These are phyloP conservation scores for Meteorus colon DNA, from an alignment of 2,888 invertebrate genomes.

Conservation along the genomic window DNA sequence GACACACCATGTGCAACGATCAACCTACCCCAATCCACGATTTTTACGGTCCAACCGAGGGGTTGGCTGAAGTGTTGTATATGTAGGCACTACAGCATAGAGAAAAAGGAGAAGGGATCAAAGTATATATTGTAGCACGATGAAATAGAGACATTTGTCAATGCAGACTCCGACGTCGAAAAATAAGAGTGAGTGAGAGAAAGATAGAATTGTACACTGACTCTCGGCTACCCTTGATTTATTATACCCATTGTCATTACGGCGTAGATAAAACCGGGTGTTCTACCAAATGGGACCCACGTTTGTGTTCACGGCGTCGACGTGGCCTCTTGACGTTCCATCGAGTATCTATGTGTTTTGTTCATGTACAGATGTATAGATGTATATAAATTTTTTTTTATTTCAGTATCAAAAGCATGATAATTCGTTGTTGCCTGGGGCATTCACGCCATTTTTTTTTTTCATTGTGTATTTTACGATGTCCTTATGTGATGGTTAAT, in stretches of 20 bases:
- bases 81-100: constrained; percentile 1
- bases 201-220: constrained; percentile 38
- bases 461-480: constrained; percentile 14
- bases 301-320: constrained; percentile 41
- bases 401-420: constrained; percentile 52
- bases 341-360: constrained; percentile 41
- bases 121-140: constrained; percentile 48
- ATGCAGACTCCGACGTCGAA: constrained; percentile 58
- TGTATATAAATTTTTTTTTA: constrained; percentile 38
- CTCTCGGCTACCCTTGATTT: constrained; percentile 65
- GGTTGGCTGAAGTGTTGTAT: constrained; percentile 13
- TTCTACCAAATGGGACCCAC: constrained; percentile 61
- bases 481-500: constrained; percentile 1
- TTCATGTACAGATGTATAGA: constrained; percentile 39
- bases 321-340: constrained; percentile 28
- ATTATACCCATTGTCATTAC: constrained; percentile 68
- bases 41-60: constrained; percentile 61
- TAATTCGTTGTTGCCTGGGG: constrained; percentile 57
- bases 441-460: constrained; percentile 34
- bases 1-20: constrained; percentile 47
- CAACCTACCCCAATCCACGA: constrained; percentile 57
- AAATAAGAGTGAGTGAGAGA: constrained; percentile 44
- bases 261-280: constrained; percentile 59
- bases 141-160: constrained; percentile 70
- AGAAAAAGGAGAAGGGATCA: constrained; percentile 12